phyloP scores from a whole-genome alignment of 2,797 vertebrate species.

The Ispidina lecontei region DNA sequence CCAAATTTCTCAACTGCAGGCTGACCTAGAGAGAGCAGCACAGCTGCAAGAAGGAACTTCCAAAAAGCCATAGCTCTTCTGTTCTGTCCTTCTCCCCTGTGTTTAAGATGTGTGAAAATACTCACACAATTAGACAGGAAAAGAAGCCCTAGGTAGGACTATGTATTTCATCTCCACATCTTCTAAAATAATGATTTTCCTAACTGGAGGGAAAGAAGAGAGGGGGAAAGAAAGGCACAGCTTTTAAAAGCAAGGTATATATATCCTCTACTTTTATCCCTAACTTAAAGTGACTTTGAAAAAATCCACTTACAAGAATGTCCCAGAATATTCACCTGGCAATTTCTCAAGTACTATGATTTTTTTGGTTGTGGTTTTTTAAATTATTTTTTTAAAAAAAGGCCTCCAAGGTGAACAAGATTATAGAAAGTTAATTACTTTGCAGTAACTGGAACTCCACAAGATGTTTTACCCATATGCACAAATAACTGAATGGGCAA shows the following conservation, averaged over 20 bases:
- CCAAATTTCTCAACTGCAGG: slow-evolving; percentile 22
- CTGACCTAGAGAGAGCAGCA: slow-evolving; percentile 42
- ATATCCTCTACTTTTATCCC: slow-evolving; percentile 22
- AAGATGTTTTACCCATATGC: neutral
- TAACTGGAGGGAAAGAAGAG: slow-evolving; percentile 36
- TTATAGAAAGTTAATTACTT: slow-evolving; percentile 1
- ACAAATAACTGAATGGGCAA: neutral
- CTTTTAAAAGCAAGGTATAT: slow-evolving; percentile 25
- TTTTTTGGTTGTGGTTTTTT: too few relatives aligned
- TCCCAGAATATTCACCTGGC: neutral
- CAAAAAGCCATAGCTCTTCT: slow-evolving; percentile 50
- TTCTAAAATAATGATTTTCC: slow-evolving; percentile 61
- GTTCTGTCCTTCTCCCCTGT: slow-evolving; percentile 39
- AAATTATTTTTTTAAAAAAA: neutral
- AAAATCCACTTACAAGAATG: slow-evolving; percentile 3
- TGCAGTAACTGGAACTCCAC: neutral
- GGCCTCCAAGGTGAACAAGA: neutral
- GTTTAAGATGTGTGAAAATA: slow-evolving; percentile 52
- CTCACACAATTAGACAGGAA: slow-evolving; percentile 46
- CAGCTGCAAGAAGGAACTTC: slow-evolving; percentile 54
- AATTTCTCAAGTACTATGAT: neutral
- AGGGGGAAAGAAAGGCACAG: slow-evolving; percentile 17
- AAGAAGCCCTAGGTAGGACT: slow-evolving; percentile 37
- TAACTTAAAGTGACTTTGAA: slow-evolving; percentile 10
- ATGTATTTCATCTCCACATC: slow-evolving; percentile 50